phyloP scores from a whole-genome alignment of 2,888 invertebrate genomes.

The Caenorhabditis panamensis region DNA sequence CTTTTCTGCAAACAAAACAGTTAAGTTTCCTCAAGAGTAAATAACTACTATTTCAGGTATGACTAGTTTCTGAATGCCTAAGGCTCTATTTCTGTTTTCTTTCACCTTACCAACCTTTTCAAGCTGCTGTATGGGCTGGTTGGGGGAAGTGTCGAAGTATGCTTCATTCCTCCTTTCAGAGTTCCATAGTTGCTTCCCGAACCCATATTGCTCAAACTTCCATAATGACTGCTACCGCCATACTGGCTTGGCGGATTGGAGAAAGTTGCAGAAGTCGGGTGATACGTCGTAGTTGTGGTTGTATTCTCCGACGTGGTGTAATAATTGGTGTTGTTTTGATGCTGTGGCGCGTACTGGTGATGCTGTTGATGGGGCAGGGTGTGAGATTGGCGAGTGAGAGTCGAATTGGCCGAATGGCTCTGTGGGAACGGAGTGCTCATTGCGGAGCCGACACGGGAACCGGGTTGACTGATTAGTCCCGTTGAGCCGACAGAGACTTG shows the following conservation, averaged over 20 bases:
- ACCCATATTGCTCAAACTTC: conserved; percentile 51
- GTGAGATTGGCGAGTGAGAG: conserved; percentile 46
- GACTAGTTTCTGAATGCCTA: no score
- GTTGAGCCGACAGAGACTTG: conserved; percentile 52
- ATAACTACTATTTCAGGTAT: not conserved
- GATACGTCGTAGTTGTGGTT: conserved; percentile 41
- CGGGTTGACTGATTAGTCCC: conserved; percentile 60
- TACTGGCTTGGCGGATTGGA: conserved; percentile 35
- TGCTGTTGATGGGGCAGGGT: conserved; percentile 47
- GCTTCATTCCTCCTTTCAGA: conserved; percentile 56
- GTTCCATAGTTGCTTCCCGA: conserved; percentile 52
- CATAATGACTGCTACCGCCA: conserved; percentile 40
- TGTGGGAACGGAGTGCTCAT: conserved; percentile 51
- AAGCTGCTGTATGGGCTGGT: conserved; percentile 63
- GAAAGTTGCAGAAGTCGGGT: conserved; percentile 41
- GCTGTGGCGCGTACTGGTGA: conserved; percentile 24
- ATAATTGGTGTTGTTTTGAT: conserved; percentile 55
- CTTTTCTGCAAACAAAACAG: conserved; percentile 68
- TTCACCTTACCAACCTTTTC: conserved; percentile 57
- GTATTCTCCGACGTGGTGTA: conserved; percentile 53
- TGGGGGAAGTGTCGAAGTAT: conserved; percentile 59
- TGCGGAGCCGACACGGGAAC: conserved; percentile 49
- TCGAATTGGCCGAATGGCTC: conserved; percentile 40
- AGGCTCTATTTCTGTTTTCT: not conserved
- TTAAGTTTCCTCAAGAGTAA: not conserved